Base-by-base conservation (phyloP, 2,797 vertebrate species). In the Myripristis murdjan region DNA sequence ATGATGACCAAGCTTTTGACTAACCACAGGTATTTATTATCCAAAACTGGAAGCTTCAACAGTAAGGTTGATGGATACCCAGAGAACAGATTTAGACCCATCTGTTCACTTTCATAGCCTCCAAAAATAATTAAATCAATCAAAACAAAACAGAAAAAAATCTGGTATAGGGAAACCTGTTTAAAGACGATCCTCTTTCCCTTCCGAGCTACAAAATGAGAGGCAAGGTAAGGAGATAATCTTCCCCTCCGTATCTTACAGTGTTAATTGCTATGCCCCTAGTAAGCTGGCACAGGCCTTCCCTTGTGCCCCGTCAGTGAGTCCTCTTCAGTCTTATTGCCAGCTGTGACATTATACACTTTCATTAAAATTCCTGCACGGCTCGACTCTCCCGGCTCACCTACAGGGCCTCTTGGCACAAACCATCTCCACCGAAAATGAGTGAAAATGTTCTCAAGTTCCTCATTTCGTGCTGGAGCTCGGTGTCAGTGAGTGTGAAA, bases 321-420 rank as follows among this genome's bases (percentile, higher is more conserved):
- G 46, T 49, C 54, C 56, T 69, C 64, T 70, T 64, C 63, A 70
- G 68, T 23, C 37, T 54, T 31, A 58, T 58, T 39, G 44, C 49
- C 65, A 67, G 79, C 70, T 73, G 71, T 1, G 47, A 58, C 58
- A 44, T 70, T 58, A 57, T 5, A 49, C 69, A 16, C 53, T 64
- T 79, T 80, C 84, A 87, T 88, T 86, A 81, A 81, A 77, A 71
- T 22, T 53, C 62, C 60, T 65, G 26, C 65, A 51, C 58, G 70
- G 39, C 44, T 23, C 31, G 33, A 59, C 12, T 24, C 76, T 79
- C 49, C 43, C n/a, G 26, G 73, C 59, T 81, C 83, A 69, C 69
- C 79, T 80, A 46, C 39, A 26, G 83, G 74, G 67, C 28, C 44
- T 71, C 23, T 57, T 49, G 44, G 61, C 22, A 60, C 55, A 78